Evolutionary conservation across 2,888 invertebrate genomes (phyloP), one percentile per base, ranked within the genome.

Genomic region (Pyrocoelia pectoralis): DNA sequence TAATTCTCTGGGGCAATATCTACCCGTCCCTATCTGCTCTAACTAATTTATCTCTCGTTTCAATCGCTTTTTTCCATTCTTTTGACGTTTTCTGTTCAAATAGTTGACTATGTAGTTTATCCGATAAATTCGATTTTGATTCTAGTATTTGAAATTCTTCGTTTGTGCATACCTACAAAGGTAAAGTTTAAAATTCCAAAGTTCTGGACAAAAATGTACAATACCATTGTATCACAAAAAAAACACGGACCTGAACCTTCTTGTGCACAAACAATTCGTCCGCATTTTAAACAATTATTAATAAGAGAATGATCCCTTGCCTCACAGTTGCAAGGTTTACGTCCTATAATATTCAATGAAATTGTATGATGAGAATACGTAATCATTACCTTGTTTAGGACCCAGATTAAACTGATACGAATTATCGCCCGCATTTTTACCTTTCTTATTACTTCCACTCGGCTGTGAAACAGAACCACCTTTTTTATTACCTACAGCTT

Each of bases 191-290:
- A n/a, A n/a, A n/a, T n/a, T n/a, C n/a, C n/a, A n/a, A n/a, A n/a
- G n/a, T n/a, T n/a, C 6, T 24, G 24, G 6, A 24, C 24, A 24
- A 24, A n/a, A n/a, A n/a, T n/a, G n/a, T n/a, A n/a, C n/a, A n/a
- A 41, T 79, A 98, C 98, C 79, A 95, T 83, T 73, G 88, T 87
- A 0, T 91, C 93, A 83, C 99, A 99, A 77, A 91, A 96, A 46
- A 97, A 86, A 77, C 99, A 99, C 0, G 97, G 96, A 0, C 99
- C 99, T 6, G 97, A 92, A 1, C 98, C 98, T 83, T 99, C 99
- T 82, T 97, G 96, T 57, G 87, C 87, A 80, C 98, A 99, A 3
- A 98, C 93, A 65, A 99, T 92, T 59, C 97, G 87, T 0, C 99
- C 99, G 81, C 99, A 99, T 65, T 88, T 87, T 9, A 93, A 78